Conservation (phyloP, 1,140 invertebrate species). For the Aradophagus sp. region DNA sequence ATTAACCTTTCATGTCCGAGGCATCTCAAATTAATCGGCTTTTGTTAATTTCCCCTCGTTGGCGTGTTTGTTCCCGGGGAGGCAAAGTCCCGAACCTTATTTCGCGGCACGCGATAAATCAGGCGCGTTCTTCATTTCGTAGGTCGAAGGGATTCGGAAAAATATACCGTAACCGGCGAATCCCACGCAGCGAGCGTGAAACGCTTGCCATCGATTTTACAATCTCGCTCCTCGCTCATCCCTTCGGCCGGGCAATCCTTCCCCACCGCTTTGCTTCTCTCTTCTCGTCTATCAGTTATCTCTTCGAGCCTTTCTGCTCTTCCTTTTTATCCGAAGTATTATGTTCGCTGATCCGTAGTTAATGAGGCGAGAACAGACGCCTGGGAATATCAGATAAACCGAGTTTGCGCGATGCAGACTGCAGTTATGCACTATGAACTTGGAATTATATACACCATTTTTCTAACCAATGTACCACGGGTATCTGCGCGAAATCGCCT, state of each 20-base stretch:
- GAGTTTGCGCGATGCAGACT: conserved; percentile 43
- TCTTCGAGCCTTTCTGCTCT: conserved; percentile 47
- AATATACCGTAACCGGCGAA: too few relatives aligned
- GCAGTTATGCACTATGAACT: conserved; percentile 38
- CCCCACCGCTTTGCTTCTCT: conserved; percentile 30
- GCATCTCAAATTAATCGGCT: too few relatives aligned
- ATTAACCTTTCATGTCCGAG: too few relatives aligned
- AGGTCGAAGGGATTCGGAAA: too few relatives aligned
- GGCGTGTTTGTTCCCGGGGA: too few relatives aligned
- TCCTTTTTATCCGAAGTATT: conserved; percentile 56
- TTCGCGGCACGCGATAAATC: too few relatives aligned
- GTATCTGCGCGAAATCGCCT: too few relatives aligned
- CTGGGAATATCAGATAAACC: conserved; percentile 57
- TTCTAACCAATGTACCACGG: too few relatives aligned
- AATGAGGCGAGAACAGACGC: conserved; percentile 67
- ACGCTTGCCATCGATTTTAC: conserved; percentile 66
- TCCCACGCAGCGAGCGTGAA: conserved; percentile 49
- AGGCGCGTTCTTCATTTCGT: too few relatives aligned
- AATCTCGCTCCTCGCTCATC: conserved; percentile 59
- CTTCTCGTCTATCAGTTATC: conserved; percentile 52
- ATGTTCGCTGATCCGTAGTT: conserved; percentile 66
- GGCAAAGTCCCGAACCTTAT: too few relatives aligned
- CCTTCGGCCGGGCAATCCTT: conserved; percentile 62
- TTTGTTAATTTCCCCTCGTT: too few relatives aligned
- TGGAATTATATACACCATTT: conserved; percentile 31